These are phyloP conservation scores for Anisognathus igniventris DNA, from an alignment of 2,797 vertebrate genomes.

Conservation along the genomic window DNA sequence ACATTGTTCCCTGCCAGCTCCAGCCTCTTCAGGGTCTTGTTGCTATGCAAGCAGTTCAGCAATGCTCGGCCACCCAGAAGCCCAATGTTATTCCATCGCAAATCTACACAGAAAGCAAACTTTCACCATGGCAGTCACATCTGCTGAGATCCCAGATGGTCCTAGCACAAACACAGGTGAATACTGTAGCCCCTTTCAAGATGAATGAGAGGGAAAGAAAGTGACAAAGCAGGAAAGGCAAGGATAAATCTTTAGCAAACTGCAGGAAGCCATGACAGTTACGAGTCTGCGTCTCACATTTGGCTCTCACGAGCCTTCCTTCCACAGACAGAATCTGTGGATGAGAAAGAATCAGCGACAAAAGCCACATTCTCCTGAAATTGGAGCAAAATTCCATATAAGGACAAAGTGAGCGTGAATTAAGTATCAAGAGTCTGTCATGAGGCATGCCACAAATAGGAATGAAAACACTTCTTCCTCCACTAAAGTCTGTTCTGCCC, in stretches of 20 bases:
- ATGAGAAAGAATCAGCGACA: neutral
- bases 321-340: neutral
- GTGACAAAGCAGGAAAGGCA: neutral
- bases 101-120: slow-evolving; percentile 75
- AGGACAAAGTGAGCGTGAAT: neutral
- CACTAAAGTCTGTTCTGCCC: neutral
- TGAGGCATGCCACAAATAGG: neutral
- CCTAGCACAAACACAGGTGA: neutral
- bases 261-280: neutral
- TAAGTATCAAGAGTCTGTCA: neutral
- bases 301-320: neutral
- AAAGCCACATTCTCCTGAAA: neutral
- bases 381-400: neutral
- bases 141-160: neutral
- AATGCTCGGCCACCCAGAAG: slow-evolving; percentile 88
- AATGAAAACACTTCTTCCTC: neutral
- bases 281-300: neutral
- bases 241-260: neutral
- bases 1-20: slow-evolving; percentile 92
- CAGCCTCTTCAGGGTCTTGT: slow-evolving; percentile 81
- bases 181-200: neutral
- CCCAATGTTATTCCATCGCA: slow-evolving; percentile 95
- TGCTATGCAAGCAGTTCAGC: slow-evolving; percentile 83
- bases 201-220: neutral
- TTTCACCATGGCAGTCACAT: neutral